phyloP scores from a whole-genome alignment of 2,888 invertebrate genomes.

The Platypus cylindrus region DNA sequence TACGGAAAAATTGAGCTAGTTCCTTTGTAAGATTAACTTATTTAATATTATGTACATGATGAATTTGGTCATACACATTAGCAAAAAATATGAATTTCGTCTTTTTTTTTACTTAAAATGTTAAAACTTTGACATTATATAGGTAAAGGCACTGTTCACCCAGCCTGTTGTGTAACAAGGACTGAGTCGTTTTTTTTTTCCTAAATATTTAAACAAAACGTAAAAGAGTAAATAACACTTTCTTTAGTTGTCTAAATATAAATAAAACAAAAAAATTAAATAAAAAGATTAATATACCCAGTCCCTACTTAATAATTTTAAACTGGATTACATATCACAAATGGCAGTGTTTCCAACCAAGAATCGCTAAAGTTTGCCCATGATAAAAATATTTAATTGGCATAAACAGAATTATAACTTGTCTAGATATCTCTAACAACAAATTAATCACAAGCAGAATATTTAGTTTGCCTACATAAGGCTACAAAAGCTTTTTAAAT shows the following conservation, averaged over 20 bases:
- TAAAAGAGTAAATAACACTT: background rate
- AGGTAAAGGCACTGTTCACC: slow-evolving; percentile 31
- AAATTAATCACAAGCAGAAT: too few relatives aligned
- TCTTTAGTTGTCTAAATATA: too few relatives aligned
- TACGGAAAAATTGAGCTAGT: slow-evolving; percentile 29
- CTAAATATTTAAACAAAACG: slow-evolving; percentile 6
- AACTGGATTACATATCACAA: slow-evolving; percentile 28
- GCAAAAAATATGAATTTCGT: slow-evolving; percentile 27
- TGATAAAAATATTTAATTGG: slow-evolving; percentile 4
- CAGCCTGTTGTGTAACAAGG: too few relatives aligned
- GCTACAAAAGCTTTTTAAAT: too few relatives aligned
- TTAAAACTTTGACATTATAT: slow-evolving; percentile 11
- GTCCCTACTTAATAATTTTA: too few relatives aligned
- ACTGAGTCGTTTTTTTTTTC: slow-evolving; percentile 19
- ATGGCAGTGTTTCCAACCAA: slow-evolving; percentile 24
- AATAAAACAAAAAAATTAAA: too few relatives aligned
- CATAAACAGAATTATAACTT: slow-evolving; percentile 5
- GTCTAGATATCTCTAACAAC: background rate
- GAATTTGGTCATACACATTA: slow-evolving; percentile 25
- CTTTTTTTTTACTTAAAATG: slow-evolving; percentile 9
- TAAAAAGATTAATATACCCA: too few relatives aligned
- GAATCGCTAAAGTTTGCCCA: slow-evolving; percentile 7
- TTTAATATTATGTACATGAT: slow-evolving; percentile 18
- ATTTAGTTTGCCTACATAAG: too few relatives aligned
- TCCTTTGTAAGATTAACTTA: slow-evolving; percentile 13